Percentiles rank a stretch among this genome's conserved stretches.
These are phyloP conservation scores for Drosophila barbarae DNA, from an alignment of 2,888 invertebrate species.

Conservation along the genomic window DNA sequence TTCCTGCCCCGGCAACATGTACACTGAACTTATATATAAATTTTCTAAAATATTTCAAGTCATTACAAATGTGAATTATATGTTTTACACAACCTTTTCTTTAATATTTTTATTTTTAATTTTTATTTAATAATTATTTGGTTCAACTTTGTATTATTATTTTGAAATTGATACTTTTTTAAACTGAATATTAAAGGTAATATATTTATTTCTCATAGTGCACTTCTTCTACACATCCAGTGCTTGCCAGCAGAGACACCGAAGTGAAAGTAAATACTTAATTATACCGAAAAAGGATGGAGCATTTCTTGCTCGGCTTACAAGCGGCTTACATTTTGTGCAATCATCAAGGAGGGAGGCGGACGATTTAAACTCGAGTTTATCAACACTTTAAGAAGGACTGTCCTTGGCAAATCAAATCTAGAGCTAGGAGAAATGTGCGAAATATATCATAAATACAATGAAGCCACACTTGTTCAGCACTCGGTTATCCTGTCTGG, in stretches of 20 bases:
- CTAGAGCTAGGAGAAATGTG: neutral
- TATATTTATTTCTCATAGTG: neutral
- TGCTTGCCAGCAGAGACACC: constrained; percentile 16
- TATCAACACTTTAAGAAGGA: constrained; percentile 34
- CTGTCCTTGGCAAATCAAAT: constrained; percentile 13
- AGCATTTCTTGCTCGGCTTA: constrained; percentile 46
- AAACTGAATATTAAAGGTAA: no score
- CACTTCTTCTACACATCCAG: constrained; percentile 6
- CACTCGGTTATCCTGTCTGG: constrained; percentile 26
- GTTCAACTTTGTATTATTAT: no score
- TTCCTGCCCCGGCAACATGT: constrained; percentile 26
- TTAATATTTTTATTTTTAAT: no score
- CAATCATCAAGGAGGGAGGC: constrained; percentile 27
- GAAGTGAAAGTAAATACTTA: constrained; percentile 73
- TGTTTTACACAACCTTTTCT: no score
- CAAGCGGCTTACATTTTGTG: constrained; percentile 57
- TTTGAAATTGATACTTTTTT: no score
- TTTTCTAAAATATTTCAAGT: neutral
- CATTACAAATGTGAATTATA: neutral
- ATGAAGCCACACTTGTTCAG: constrained; percentile 20
- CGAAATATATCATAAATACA: constrained; percentile 27
- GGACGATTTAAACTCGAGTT: constrained; percentile 29
- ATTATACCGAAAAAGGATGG: constrained; percentile 52
- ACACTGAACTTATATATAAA: neutral
- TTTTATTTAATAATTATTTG: no score